Base-by-base conservation (phyloP, 2,797 vertebrate species). In the Falco novaeseelandiae region DNA sequence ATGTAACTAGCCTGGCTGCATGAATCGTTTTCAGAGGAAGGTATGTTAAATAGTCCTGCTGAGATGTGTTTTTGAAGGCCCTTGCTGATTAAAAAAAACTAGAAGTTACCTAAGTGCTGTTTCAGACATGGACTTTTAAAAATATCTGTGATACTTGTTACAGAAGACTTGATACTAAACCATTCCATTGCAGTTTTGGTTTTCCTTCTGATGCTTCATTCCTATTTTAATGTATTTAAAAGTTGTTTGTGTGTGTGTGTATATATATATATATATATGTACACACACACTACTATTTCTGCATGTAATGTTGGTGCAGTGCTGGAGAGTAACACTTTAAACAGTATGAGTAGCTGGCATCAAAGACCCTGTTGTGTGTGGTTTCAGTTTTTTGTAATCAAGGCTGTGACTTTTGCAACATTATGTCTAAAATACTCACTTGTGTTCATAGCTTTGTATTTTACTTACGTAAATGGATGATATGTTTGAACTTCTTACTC, bases 171-270 rank as follows among this genome's bases (percentile, higher is more conserved):
- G 14, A 21, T 65, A 36, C 5, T 29, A 74, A 83, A 59, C 76
- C 8, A 63, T 79, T 84, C 26, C 9, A 5, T 9, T 87, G 27
- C 38, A 48, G 21, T 10, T 88, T 54, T 61, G 5, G 3, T 83
- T 88, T 83, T 71, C 26, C 8, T 26, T 55, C 25, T 32, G 40
- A 3, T 18, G 36, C 13, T 71, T 76, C 66, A 16, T 61, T 94
- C 2, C 38, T 38, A 42, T 89, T 89, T 67, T 36, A 25, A 11
- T 17, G 6, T 61, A 34, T 87, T 91, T 83, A 26, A 25, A 69
- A 69, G n/a, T 63, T 0, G 0, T 14, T 51, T n/a, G n/a, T n/a
- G n/a, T n/a, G n/a, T 80, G 21, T 12, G 25, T 52, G 17, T 59
- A 46, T 42, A 26, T 67, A 36, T 36, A 10, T 36, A 10, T 36